Conservation (phyloP, 2,797 vertebrate species). For the Cyclopterus lumpus region DNA sequence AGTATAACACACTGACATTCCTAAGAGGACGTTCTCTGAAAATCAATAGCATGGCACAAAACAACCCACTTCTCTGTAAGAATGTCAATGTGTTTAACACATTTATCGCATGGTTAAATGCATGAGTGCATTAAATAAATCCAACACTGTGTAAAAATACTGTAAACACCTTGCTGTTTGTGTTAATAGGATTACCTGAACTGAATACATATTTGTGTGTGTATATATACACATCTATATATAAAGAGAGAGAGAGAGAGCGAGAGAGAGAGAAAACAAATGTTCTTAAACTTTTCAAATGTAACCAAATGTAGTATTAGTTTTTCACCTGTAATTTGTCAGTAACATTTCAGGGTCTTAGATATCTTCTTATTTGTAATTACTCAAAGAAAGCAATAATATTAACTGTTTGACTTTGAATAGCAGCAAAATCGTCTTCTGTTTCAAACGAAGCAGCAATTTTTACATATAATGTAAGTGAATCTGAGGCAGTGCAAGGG, state of each 20-base stretch:
- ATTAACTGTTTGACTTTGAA: conserved; percentile 6
- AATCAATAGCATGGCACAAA: conserved; percentile 57
- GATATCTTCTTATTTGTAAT: not conserved
- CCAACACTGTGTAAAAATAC: not conserved
- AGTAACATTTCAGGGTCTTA: conserved; percentile 9
- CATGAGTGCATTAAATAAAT: conserved; percentile 37
- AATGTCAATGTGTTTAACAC: conserved; percentile 47
- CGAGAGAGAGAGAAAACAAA: no score
- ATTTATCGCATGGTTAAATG: conserved; percentile 42
- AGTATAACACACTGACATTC: conserved; percentile 62
- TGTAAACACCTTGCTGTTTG: conserved; percentile 4
- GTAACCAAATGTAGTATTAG: conserved; percentile 14
- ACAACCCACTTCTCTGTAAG: conserved; percentile 38
- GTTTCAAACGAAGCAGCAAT: not conserved
- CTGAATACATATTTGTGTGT: not conserved
- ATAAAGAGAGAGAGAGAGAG: no score
- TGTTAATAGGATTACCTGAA: not conserved
- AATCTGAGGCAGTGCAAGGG: not conserved
- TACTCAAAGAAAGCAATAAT: not conserved
- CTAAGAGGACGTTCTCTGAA: conserved; percentile 58
- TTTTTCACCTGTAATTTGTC: conserved; percentile 5
- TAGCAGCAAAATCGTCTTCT: not conserved
- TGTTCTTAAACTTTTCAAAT: not conserved
- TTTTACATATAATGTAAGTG: not conserved
- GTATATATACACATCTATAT: not conserved